Base-by-base conservation (phyloP, 1,140 invertebrate species). In the Myzus persicae region DNA sequence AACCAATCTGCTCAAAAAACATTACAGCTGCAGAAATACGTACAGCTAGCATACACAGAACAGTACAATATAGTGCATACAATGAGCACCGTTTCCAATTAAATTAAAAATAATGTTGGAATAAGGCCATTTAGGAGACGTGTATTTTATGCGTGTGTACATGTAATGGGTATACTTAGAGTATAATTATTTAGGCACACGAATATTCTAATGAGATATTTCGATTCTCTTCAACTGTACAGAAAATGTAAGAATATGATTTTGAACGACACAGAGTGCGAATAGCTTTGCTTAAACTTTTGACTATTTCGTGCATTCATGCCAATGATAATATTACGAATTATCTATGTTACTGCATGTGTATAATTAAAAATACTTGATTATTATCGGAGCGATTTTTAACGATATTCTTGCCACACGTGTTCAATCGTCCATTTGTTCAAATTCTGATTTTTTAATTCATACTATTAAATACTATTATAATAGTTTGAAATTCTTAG, bases 1-100 rank as follows among this genome's bases (percentile, higher is more conserved):
- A 87, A 87, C 85, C 85, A 36, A 87, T 87, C 85, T 46, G 85
- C 31, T 87, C 44, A 24, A n/a, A 44, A 85, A n/a, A 46, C 84
- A 40, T 44, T 85, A n/a, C 22, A 40, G 31, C 59, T 76, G 76
- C 36, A 82, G 76, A 22, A 82, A 38, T 82, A 82, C 76, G 36
- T 24, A 38, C 76, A 36, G 59, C 59, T 36, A 36, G 59, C 59
- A 18, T 67, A n/a, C 59, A 18, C 31, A n/a, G n/a, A n/a, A n/a
- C n/a, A n/a, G n/a, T n/a, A n/a, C n/a, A n/a, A n/a, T n/a, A n/a
- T n/a, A n/a, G 31, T 67, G 6, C 59, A n/a, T 76, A 76, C 59
- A 76, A 76, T 76, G 36, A n/a, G 59, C 59, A n/a, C 31, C 3
- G 59, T 76, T 76, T 76, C 59, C 59, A 76, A 36, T 76, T 76